Evolutionary conservation across 2,797 vertebrate genomes (phyloP).

Genomic region (Sternotherus odoratus): DNA sequence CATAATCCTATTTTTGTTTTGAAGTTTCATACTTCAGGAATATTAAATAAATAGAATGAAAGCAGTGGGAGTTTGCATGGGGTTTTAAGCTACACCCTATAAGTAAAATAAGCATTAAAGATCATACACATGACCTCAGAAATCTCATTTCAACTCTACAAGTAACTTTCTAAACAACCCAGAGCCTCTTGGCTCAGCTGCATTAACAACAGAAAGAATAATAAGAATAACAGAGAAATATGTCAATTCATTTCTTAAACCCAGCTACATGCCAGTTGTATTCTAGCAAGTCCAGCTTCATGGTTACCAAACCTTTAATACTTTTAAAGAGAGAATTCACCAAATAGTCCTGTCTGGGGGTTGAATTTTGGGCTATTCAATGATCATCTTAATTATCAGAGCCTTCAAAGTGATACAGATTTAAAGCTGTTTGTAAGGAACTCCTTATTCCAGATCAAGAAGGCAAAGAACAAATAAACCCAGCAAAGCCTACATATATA

Average conservation of each 20-base stretch:
- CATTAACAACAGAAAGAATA: slow-evolving; percentile 22
- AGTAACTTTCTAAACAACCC: slow-evolving; percentile 13
- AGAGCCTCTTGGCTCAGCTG: slow-evolving; percentile 11
- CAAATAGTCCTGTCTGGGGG: not conserved
- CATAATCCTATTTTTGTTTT: slow-evolving; percentile 54
- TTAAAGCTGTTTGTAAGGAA: not conserved
- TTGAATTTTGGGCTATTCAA: not conserved
- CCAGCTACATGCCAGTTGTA: not conserved
- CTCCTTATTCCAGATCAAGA: not conserved
- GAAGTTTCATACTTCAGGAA: slow-evolving; percentile 62
- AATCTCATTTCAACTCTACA: slow-evolving; percentile 20
- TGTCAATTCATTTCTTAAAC: not conserved
- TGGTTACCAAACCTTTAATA: not conserved
- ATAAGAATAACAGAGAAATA: not conserved
- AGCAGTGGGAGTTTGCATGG: not conserved
- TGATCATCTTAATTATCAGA: not conserved
- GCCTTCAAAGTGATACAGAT: not conserved
- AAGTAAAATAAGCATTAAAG: slow-evolving; percentile 58
- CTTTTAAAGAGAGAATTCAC: not conserved
- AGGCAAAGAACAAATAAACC: not conserved
- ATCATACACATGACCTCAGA: not conserved
- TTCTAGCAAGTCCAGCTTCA: not conserved
- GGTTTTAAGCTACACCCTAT: slow-evolving; percentile 6
- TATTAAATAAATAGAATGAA: slow-evolving; percentile 69
- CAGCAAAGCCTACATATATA: slow-evolving; percentile 1